phyloP scores from a whole-genome alignment of 30 jellyfish, hydroid and myxozoan species.

The Catostylus mosaicus region DNA sequence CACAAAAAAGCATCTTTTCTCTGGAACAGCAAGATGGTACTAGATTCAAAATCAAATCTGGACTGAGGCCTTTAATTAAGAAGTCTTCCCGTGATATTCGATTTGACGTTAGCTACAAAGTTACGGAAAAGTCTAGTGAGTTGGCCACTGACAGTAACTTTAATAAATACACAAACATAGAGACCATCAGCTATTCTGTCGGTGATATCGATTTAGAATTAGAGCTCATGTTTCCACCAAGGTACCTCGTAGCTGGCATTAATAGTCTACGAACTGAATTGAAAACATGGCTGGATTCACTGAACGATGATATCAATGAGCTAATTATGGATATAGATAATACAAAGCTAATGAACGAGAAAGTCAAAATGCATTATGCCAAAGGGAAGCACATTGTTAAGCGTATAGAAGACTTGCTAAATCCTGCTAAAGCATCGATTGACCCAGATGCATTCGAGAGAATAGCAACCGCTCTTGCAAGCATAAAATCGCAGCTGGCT shows the following conservation, averaged over 20 bases:
- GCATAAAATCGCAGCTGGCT: constrained; percentile 30
- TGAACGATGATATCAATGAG: constrained; percentile 49
- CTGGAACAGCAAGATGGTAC: constrained; percentile 64
- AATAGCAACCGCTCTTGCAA: constrained; percentile 27
- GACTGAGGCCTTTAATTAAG: constrained; percentile 66
- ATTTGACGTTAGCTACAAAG: constrained; percentile 57
- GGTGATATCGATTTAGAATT: constrained; percentile 66
- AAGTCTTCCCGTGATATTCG: constrained; percentile 47
- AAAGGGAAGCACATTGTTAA: constrained; percentile 31
- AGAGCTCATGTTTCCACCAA: constrained; percentile 20
- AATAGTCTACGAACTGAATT: background rate
- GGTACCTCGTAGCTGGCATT: constrained; percentile 1
- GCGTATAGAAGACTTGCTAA: background rate
- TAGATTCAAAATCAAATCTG: constrained; percentile 79
- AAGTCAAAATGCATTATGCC: constrained; percentile 46
- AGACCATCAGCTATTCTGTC: constrained; percentile 53
- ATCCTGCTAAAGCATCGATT: background rate
- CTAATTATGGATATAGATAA: constrained; percentile 42
- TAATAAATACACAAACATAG: constrained; percentile 45
- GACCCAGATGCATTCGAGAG: constrained; percentile 22
- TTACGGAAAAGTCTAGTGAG: constrained; percentile 53
- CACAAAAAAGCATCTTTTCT: constrained; percentile 38
- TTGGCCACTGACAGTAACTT: constrained; percentile 56
- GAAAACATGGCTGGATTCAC: constrained; percentile 51
- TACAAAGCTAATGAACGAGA: constrained; percentile 28